phyloP scores from a whole-genome alignment of 2,797 vertebrate genomes.

The Tachyglossus aculeatus region DNA sequence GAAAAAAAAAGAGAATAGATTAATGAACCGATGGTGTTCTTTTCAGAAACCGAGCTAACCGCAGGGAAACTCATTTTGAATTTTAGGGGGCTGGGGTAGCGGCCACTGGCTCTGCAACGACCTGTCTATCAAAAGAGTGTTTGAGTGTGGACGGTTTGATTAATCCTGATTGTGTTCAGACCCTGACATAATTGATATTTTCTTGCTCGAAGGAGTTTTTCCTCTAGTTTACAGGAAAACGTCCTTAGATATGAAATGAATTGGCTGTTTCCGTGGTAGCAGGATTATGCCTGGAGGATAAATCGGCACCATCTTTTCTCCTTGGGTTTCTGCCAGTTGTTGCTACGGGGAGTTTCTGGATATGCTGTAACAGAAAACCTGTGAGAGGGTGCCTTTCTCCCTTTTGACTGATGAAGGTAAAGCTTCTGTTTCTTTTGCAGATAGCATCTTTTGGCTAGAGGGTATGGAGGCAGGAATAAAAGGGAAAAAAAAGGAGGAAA shows the following conservation, averaged over 20 bases:
- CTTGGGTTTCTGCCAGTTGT: constrained; percentile 31
- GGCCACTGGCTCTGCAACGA: constrained; percentile 29
- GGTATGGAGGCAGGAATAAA: too few species aligned
- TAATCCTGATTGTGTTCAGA: constrained; percentile 27
- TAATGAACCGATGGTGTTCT: constrained; percentile 7
- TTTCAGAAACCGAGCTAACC: constrained; percentile 47
- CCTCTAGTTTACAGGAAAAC: constrained; percentile 34
- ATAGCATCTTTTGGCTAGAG: background rate
- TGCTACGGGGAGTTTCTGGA: constrained; percentile 29
- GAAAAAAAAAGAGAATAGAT: background rate
- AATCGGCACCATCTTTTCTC: constrained; percentile 28
- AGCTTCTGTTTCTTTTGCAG: background rate
- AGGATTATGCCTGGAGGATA: constrained; percentile 33
- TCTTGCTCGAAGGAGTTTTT: constrained; percentile 40
- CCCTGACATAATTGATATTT: constrained; percentile 35
- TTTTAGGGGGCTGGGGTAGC: constrained; percentile 19
- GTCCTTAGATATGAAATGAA: constrained; percentile 13
- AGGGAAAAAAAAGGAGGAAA: too few species aligned
- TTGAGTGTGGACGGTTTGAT: constrained; percentile 36
- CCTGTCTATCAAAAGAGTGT: constrained; percentile 28
- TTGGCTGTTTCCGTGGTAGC: constrained; percentile 55
- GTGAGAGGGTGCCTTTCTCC: background rate
- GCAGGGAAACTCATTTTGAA: constrained; percentile 9
- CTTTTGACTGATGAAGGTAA: background rate
- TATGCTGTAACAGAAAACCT: background rate